phyloP scores from a whole-genome alignment of 1,140 invertebrate genomes.

The Littorina saxatilis region DNA sequence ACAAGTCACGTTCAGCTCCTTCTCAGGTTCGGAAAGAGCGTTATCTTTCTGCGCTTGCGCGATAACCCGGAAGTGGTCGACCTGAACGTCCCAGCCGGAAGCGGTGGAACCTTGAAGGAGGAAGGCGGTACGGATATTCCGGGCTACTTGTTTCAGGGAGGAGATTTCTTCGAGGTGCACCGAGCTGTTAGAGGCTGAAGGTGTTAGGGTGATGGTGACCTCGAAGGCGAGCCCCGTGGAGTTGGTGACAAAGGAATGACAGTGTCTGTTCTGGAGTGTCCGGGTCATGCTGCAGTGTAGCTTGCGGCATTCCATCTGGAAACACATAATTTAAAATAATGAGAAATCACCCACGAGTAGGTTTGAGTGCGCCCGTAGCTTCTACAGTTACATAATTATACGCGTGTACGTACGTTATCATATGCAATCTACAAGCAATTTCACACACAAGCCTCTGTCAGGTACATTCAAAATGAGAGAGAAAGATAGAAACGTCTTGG shows the following conservation, averaged over 20 bases:
- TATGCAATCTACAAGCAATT: too few relatives aligned
- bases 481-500: too few relatives aligned
- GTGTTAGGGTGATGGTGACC: not conserved
- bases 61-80: constrained; percentile 6
- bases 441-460: too few relatives aligned
- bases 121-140: constrained; percentile 35
- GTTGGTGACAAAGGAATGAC: not conserved
- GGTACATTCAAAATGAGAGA: too few relatives aligned
- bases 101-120: constrained; percentile 15
- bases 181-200: not conserved
- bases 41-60: not conserved
- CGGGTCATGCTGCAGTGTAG: constrained; percentile 25
- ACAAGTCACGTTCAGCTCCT: not conserved
- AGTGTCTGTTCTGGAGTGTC: not conserved
- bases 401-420: too few relatives aligned
- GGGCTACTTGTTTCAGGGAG: constrained; percentile 7
- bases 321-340: not conserved
- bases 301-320: not conserved
- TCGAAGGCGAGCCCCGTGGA: constrained; percentile 24
- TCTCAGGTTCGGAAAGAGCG: not conserved
- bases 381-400: too few relatives aligned
- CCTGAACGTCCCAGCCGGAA: constrained; percentile 28
- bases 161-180: not conserved
- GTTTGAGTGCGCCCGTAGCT: too few relatives aligned
- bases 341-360: not conserved